These are phyloP conservation scores for Pseudorhombus dupliciocellatus DNA, from an alignment of 2,113 vertebrate genomes.

Conservation along the genomic window DNA sequence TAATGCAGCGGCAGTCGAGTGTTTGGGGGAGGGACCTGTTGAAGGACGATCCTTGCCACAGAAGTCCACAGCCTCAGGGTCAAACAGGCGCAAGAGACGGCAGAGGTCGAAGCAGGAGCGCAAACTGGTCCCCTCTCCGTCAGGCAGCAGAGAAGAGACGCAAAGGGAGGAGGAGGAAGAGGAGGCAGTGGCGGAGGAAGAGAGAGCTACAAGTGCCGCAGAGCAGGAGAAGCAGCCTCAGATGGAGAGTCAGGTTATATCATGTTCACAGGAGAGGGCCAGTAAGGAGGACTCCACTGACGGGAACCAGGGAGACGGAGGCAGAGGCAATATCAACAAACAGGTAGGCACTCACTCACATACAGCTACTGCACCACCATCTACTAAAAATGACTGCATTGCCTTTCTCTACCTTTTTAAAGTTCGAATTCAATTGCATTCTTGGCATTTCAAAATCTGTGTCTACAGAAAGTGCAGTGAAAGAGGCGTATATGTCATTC, in stretches of 20 bases:
- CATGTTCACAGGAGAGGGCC: constrained; percentile 59
- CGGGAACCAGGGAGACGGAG: constrained; percentile 60
- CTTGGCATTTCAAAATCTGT: constrained; percentile 35
- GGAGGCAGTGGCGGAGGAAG: constrained; percentile 54
- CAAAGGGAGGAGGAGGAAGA: constrained; percentile 70
- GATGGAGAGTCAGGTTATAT: constrained; percentile 69
- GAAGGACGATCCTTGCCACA: constrained; percentile 50
- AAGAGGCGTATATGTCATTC: constrained; percentile 5
- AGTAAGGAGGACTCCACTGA: constrained; percentile 59
- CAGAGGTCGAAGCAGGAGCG: constrained; percentile 83
- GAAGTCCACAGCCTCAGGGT: constrained; percentile 37
- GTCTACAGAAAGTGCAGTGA: not conserved
- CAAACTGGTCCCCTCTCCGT: constrained; percentile 46
- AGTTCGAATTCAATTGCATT: constrained; percentile 28
- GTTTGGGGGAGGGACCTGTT: constrained; percentile 61
- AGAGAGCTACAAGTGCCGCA: constrained; percentile 72
- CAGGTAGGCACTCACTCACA: constrained; percentile 57
- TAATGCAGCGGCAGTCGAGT: constrained; percentile 36
- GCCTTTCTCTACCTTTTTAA: constrained; percentile 27
- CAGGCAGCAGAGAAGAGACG: constrained; percentile 64
- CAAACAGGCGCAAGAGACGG: constrained; percentile 82
- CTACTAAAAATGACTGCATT: not conserved
- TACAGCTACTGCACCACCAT: constrained; percentile 35
- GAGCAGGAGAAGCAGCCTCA: constrained; percentile 66
- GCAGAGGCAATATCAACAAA: constrained; percentile 50